Percentiles rank a stretch among this genome's conserved stretches.
Conservation (phyloP, 2,888 invertebrate genomes). For the Metacarcinus magister region DNA sequence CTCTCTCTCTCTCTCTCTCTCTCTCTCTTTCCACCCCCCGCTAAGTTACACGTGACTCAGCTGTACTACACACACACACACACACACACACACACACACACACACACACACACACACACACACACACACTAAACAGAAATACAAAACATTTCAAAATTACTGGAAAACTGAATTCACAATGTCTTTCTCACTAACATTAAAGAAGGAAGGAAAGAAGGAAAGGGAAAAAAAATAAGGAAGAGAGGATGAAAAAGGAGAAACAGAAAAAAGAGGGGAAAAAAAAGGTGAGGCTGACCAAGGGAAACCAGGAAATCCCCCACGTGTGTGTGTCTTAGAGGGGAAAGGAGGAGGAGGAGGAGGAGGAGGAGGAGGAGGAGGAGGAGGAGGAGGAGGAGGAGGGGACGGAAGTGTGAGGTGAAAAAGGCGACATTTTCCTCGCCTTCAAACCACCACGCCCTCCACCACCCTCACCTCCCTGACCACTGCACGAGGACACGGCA, state of each 20-base stretch:
- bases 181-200: not conserved
- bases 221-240: not conserved
- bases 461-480: slow-evolving; percentile 12
- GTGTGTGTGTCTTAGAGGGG: not conserved
- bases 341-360: not conserved
- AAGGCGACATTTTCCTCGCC: slow-evolving; percentile 22
- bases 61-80: slow-evolving; percentile 17
- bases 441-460: not conserved
- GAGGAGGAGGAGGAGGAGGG: not conserved
- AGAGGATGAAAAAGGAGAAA: not conserved
- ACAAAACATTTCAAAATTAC: not conserved
- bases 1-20: not conserved
- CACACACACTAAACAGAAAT: not conserved
- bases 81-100: slow-evolving; percentile 37
- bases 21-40: not conserved
- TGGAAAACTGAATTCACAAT: not conserved
- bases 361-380: not conserved
- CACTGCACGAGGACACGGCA: slow-evolving; percentile 31
- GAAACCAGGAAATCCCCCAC: not conserved
- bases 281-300: not conserved
- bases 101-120: slow-evolving; percentile 43
- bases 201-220: not conserved
- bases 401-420: slow-evolving; percentile 14
- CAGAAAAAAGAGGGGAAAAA: not conserved
- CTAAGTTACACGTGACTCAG: slow-evolving; percentile 6